A percentile compares a stretch with the other conserved stretches of the same genome.
These are phyloP conservation scores for Oncorhynchus gorbuscha DNA, from an alignment of 2,113 vertebrate genomes.

Conservation along the genomic window DNA sequence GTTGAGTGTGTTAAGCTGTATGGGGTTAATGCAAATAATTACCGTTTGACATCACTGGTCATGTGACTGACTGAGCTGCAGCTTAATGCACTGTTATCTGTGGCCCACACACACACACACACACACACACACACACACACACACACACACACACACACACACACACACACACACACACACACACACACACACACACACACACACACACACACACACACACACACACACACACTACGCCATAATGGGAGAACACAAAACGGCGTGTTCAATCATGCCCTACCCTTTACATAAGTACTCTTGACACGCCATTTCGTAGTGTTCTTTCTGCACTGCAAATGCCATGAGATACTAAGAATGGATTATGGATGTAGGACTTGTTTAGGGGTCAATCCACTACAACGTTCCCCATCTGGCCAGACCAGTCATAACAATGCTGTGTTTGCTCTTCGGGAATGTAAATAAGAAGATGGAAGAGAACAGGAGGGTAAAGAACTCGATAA, in stretches of 20 bases:
- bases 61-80: not conserved
- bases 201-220: not conserved
- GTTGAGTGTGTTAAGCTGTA: not conserved
- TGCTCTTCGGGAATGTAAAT: conserved; percentile 14
- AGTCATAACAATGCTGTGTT: conserved; percentile 29
- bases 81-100: not conserved
- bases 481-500: no score
- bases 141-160: not conserved
- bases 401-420: conserved; percentile 24
- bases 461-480: conserved; percentile 13
- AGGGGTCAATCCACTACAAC: conserved; percentile 18
- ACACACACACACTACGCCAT: not conserved
- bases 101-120: not conserved
- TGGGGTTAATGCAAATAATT: conserved; percentile 51
- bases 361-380: conserved; percentile 41
- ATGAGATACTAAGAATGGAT: conserved; percentile 62
- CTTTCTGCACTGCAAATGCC: conserved; percentile 15
- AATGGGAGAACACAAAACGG: conserved; percentile 1
- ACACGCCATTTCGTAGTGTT: conserved; percentile 47
- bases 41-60: conserved; percentile 43
- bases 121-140: not conserved
- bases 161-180: not conserved
- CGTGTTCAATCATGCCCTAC: conserved; percentile 50
- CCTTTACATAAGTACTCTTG: conserved; percentile 47
- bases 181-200: not conserved